Conservation (phyloP, 2,888 invertebrate genomes). For the Electrophaes corylata region DNA sequence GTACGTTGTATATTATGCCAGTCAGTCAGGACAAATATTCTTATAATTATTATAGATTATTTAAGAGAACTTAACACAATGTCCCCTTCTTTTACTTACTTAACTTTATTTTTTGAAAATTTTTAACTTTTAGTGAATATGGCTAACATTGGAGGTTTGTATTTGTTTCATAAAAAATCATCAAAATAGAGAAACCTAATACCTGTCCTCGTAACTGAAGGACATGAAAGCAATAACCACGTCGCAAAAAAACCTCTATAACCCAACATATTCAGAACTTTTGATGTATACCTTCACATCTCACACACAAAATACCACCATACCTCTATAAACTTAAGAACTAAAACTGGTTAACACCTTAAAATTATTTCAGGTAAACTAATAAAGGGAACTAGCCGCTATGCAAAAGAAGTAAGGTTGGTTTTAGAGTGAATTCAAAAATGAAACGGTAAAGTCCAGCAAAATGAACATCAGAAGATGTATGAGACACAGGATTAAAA, state of each 20-base stretch:
- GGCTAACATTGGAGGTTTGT: no score
- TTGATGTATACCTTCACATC: slow-evolving; percentile 43
- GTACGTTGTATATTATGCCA: no score
- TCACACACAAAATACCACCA: slow-evolving; percentile 38
- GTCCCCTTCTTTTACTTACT: no score
- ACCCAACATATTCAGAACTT: slow-evolving; percentile 57
- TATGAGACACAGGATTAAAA: slow-evolving; percentile 82
- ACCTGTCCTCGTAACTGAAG: slow-evolving; percentile 62
- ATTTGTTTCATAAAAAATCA: no score
- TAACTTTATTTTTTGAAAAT: no score
- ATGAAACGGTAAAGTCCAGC: slow-evolving; percentile 65
- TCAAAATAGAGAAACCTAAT: no score
- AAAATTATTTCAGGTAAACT: slow-evolving; percentile 34
- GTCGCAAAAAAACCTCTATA: slow-evolving; percentile 64
- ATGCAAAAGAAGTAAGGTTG: slow-evolving; percentile 40
- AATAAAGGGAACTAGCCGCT: slow-evolving; percentile 3
- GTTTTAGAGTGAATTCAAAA: slow-evolving; percentile 36
- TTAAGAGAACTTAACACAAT: no score
- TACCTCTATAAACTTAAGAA: neutral
- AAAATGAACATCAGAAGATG: slow-evolving; percentile 83
- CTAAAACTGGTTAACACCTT: neutral
- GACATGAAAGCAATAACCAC: slow-evolving; percentile 67
- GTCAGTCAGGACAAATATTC: no score
- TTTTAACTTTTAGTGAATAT: no score
- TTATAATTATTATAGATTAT: no score